Base-by-base conservation (phyloP, 37 sponge, comb jelly and placozoan genomes). In the Ephydatia muelleri region DNA sequence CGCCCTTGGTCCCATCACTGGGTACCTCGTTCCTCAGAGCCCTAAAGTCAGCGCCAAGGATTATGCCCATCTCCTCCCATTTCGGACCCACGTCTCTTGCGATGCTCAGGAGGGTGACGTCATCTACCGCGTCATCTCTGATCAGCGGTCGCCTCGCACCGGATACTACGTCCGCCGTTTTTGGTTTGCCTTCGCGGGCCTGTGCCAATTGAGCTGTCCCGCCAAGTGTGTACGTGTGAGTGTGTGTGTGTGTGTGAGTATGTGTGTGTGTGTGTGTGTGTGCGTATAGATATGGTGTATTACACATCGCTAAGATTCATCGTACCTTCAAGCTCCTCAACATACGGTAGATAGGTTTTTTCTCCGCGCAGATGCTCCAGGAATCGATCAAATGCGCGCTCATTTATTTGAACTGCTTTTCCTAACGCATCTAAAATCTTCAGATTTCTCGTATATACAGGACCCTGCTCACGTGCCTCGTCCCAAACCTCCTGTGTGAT, bases 41-140 rank as follows among this genome's bases (percentile, higher is more conserved):
- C n/a, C n/a, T n/a, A n/a, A n/a, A n/a, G n/a, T n/a, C n/a, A n/a
- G n/a, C n/a, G n/a, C n/a, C n/a, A n/a, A 84, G 21, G 25, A 47
- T 78, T 26, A 83, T 25, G 1, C 84, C 75, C 2, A 74, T 68
- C 57, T 83, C 84, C n/a, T 65, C 65, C 75, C 65, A 83, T 65
- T 83, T 73, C 65, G 21, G 67, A 5, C 84, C 65, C 13, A 83
- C 30, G 34, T 83, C 84, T 23, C 33, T 47, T 35, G 75, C 84
- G 31, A 74, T 64, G 4, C 73, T 37, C 64, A 48, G 32, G 67
- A 73, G 67, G 27, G 73, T 22, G 27, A 67, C 38, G 31, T 81
- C 82, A 70, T 30, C 43, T 23, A 5, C 35, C 22, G n/a, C n/a
- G n/a, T n/a, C n/a, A n/a, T n/a, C n/a, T n/a, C n/a, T n/a, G n/a